Conservation (phyloP, 2,888 invertebrate species). For the Hyposoter dolosus region DNA sequence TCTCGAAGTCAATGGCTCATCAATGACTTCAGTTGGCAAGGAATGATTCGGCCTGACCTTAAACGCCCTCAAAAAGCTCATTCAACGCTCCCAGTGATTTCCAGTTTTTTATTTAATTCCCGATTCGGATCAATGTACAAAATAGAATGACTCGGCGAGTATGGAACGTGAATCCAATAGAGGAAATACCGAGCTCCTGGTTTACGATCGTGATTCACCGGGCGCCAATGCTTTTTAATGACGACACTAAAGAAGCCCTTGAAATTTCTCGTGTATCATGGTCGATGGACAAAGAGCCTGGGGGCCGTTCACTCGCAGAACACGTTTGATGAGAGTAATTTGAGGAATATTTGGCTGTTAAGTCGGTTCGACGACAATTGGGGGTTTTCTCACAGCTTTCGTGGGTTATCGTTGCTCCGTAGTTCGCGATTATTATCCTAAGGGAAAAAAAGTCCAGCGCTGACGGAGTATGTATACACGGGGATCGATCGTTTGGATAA, state of each 20-base stretch:
- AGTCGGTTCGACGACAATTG: conserved; percentile 18
- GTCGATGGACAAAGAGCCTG: conserved; percentile 72
- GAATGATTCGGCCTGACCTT: background rate
- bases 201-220: conserved; percentile 71
- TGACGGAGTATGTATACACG: background rate
- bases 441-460: background rate
- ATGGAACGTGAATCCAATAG: conserved; percentile 22
- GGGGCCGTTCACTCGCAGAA: conserved; percentile 47
- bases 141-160: background rate
- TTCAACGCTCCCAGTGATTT: background rate
- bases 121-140: background rate
- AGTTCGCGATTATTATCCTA: conserved; percentile 40
- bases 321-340: conserved; percentile 64
- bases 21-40: background rate
- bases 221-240: conserved; percentile 71
- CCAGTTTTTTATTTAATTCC: background rate
- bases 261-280: conserved; percentile 48
- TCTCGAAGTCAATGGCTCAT: conserved; percentile 34
- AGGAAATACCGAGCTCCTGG: conserved; percentile 43
- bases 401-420: conserved; percentile 4
- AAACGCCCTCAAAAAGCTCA: background rate
- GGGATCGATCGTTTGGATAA: conserved; percentile 21
- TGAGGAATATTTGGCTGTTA: conserved; percentile 44
- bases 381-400: conserved; percentile 29
- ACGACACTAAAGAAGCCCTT: conserved; percentile 60